Conservation (phyloP, 2,888 invertebrate species). For the Noctua fimbriata region DNA sequence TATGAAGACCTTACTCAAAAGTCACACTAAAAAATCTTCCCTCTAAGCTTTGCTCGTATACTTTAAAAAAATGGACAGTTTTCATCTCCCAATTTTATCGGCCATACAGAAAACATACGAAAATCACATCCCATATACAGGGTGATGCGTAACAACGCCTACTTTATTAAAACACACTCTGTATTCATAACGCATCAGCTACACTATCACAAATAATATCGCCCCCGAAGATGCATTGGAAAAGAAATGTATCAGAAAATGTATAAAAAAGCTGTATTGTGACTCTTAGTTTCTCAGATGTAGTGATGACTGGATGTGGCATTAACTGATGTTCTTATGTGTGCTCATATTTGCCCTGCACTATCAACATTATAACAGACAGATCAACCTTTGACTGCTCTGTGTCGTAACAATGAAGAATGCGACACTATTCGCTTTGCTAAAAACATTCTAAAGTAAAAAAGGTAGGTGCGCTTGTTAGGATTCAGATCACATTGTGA, state of each 20-base stretch:
- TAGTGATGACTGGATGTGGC: conserved; percentile 70
- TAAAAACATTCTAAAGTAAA: background rate
- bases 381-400: background rate
- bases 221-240: conserved; percentile 89
- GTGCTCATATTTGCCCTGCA: background rate
- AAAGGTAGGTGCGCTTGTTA: no score
- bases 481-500: background rate
- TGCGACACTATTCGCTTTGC: background rate
- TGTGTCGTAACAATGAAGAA: background rate
- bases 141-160: conserved; percentile 74
- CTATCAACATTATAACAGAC: background rate
- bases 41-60: background rate
- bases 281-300: conserved; percentile 69
- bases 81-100: conserved; percentile 33
- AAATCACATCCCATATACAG: conserved; percentile 58
- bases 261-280: conserved; percentile 86
- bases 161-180: conserved; percentile 89
- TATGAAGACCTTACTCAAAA: background rate
- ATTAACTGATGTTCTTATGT: background rate
- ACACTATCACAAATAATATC: conserved; percentile 90
- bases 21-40: background rate
- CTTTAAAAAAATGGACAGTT: background rate
- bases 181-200: conserved; percentile 89
- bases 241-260: conserved; percentile 90
- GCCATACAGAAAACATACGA: conserved; percentile 28